Conservation (phyloP, 2,797 vertebrate species). For the Falco concolor region DNA sequence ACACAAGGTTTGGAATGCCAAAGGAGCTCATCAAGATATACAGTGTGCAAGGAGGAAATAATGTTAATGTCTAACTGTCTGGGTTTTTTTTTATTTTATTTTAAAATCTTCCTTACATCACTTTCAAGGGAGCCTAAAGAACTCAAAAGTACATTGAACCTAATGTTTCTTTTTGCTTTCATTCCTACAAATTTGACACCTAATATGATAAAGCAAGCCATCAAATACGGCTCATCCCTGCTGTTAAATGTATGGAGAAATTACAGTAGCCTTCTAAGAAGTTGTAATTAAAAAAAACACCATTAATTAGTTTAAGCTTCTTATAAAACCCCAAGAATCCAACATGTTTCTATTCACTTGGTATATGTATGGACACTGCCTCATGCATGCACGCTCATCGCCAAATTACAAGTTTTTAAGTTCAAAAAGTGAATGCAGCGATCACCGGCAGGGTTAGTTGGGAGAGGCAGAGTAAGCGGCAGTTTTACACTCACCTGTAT, state of each 20-base stretch:
- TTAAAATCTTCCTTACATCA: not conserved
- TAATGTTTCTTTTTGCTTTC: not conserved
- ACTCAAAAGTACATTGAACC: not conserved
- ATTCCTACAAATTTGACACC: not conserved
- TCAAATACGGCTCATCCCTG: not conserved
- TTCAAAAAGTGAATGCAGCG: not conserved
- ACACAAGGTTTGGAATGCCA: conserved; percentile 4
- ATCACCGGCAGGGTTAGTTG: not conserved
- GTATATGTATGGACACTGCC: not conserved
- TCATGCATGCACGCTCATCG: not conserved
- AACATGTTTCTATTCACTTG: not conserved
- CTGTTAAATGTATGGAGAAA: not conserved
- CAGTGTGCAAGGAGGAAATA: not conserved
- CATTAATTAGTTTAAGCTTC: not conserved
- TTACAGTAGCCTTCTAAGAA: not conserved
- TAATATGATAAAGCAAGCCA: not conserved
- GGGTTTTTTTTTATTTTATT: not conserved
- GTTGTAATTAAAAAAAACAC: not conserved
- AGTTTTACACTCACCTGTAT: not conserved
- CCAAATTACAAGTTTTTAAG: not conserved
- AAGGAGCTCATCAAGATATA: conserved; percentile 15
- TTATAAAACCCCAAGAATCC: not conserved
- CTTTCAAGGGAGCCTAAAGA: not conserved
- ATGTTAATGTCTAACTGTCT: not conserved
- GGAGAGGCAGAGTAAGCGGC: not conserved